Conservation (phyloP, 2,113 vertebrate species). For the Calonectris borealis region DNA sequence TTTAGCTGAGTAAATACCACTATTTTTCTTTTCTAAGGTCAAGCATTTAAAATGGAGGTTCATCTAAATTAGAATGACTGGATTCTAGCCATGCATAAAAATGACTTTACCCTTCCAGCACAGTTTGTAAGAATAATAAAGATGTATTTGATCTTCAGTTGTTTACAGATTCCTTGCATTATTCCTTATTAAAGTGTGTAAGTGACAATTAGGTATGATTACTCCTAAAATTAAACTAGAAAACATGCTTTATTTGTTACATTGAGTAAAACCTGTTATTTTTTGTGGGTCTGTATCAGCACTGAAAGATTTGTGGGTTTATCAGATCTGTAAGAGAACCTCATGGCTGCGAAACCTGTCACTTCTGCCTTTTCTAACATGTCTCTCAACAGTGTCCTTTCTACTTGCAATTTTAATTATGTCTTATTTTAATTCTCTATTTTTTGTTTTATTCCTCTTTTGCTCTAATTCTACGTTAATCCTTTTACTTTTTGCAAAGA, state of each 20-base stretch:
- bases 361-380: neutral
- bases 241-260: neutral
- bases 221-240: neutral
- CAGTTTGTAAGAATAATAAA: neutral
- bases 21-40: neutral
- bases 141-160: neutral
- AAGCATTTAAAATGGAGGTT: neutral
- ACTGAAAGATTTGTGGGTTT: neutral
- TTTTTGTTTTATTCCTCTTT: neutral
- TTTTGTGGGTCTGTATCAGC: neutral
- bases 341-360: neutral
- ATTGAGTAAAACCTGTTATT: neutral
- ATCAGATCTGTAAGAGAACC: neutral
- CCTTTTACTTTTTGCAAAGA: neutral
- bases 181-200: neutral
- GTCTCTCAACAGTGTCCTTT: neutral
- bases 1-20: neutral
- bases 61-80: neutral
- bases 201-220: neutral
- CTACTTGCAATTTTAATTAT: neutral
- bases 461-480: neutral
- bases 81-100: neutral
- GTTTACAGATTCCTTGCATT: neutral
- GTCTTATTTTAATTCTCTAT: neutral
- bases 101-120: neutral